Evolutionary conservation across 2,113 vertebrate species (phyloP).

Genomic region (Gymnogyps californianus): DNA sequence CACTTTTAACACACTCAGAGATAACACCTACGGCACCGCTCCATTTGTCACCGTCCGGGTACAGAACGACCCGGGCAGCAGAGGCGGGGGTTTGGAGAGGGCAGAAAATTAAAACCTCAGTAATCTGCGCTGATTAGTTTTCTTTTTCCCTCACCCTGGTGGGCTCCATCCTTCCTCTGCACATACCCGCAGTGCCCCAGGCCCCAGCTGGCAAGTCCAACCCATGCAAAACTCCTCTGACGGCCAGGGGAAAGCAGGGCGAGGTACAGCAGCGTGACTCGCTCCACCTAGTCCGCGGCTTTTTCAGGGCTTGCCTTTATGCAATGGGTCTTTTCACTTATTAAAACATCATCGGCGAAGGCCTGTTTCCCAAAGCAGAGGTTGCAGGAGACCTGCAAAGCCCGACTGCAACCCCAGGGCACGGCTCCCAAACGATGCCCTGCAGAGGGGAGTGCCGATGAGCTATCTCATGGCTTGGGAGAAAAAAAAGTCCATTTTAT

Average conservation of each 20-base stretch:
- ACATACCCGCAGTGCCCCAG: accelerated
- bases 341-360: accelerated
- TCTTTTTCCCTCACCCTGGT: background rate
- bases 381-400: background rate
- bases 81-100: background rate
- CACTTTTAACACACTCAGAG: background rate
- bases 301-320: background rate
- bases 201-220: background rate
- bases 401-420: background rate
- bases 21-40: background rate
- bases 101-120: background rate
- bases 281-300: accelerated
- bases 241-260: background rate
- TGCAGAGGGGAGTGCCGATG: background rate
- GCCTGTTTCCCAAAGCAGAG: background rate
- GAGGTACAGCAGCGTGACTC: background rate
- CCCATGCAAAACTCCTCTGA: background rate
- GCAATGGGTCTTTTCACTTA: background rate
- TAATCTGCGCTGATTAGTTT: background rate
- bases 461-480: background rate
- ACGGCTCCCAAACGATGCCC: background rate
- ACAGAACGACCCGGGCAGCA: accelerated
- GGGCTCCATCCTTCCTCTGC: background rate
- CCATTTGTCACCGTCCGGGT: background rate
- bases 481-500: background rate